These are phyloP conservation scores for Leptestheria dahalacensis DNA, from an alignment of 1,140 invertebrate genomes.

Conservation along the genomic window DNA sequence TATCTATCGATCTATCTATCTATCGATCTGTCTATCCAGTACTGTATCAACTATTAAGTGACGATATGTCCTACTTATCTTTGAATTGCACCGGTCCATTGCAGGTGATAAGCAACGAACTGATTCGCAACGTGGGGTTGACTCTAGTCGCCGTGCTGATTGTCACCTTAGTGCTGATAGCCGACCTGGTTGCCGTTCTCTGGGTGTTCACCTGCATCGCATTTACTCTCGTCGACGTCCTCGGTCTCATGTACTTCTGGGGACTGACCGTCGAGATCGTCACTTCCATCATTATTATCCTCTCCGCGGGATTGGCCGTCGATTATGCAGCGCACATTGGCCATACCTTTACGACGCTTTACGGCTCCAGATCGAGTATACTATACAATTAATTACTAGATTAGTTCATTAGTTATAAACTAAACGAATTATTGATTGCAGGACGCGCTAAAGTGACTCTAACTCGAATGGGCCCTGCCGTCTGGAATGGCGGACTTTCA, in stretches of 20 bases:
- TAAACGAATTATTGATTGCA: conserved; percentile 20
- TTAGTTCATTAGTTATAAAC: background rate
- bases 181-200: conserved; percentile 34
- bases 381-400: background rate
- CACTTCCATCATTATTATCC: conserved; percentile 36
- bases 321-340: conserved; percentile 43
- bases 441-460: conserved; percentile 30
- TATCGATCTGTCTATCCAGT: no score
- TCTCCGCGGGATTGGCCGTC: conserved; percentile 36
- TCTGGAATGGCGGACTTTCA: conserved; percentile 36
- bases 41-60: no score
- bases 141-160: conserved; percentile 34
- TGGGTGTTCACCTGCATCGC: conserved; percentile 35
- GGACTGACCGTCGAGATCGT: conserved; percentile 41
- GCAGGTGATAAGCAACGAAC: conserved; percentile 37
- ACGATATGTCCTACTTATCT: no score
- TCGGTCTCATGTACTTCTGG: conserved; percentile 38
- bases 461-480: conserved; percentile 32
- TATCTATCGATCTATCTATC: no score
- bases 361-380: conserved; percentile 31
- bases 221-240: conserved; percentile 39
- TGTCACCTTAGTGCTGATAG: conserved; percentile 37
- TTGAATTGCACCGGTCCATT: no score
- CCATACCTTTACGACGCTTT: conserved; percentile 34
- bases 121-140: conserved; percentile 36